phyloP scores from a whole-genome alignment of 1,140 invertebrate species.

The Megalonaias nervosa region DNA sequence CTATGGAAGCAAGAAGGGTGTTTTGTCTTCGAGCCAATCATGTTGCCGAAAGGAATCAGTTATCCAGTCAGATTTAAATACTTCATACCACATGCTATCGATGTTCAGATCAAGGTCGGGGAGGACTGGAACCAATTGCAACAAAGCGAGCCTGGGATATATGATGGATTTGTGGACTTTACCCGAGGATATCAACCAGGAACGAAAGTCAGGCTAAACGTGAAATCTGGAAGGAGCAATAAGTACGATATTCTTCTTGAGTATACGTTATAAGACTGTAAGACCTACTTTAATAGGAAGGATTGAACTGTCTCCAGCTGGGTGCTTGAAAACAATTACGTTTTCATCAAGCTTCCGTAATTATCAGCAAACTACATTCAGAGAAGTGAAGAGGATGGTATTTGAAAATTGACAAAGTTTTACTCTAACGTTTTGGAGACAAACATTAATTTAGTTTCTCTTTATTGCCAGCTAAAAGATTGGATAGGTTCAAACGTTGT shows the following conservation, averaged over 20 bases:
- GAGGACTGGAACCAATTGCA: conserved; percentile 69
- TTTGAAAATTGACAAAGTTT: too few relatives aligned
- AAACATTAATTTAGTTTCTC: too few relatives aligned
- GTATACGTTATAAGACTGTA: conserved; percentile 48
- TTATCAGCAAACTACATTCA: too few relatives aligned
- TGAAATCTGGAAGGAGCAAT: conserved; percentile 53
- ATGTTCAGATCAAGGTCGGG: conserved; percentile 66
- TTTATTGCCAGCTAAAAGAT: too few relatives aligned
- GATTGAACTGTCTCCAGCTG: too few relatives aligned
- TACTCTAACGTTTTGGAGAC: too few relatives aligned
- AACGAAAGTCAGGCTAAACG: conserved; percentile 62
- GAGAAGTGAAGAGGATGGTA: too few relatives aligned
- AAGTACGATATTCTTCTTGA: conserved; percentile 64
- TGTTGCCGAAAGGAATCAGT: conserved; percentile 48
- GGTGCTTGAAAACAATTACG: too few relatives aligned
- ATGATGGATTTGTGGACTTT: conserved; percentile 62
- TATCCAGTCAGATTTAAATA: conserved; percentile 57
- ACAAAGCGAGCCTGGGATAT: conserved; percentile 51
- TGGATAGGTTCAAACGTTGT: too few relatives aligned
- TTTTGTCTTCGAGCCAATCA: conserved; percentile 63
- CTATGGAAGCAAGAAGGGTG: conserved; percentile 70
- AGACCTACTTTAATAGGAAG: too few relatives aligned
- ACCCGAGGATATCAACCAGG: conserved; percentile 49
- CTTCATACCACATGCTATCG: conserved; percentile 60
- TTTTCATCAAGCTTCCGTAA: too few relatives aligned